Percentiles rank a stretch among this genome's conserved stretches.
phyloP scores from a whole-genome alignment of 2,888 invertebrate species.

The Xestia c-nigrum region DNA sequence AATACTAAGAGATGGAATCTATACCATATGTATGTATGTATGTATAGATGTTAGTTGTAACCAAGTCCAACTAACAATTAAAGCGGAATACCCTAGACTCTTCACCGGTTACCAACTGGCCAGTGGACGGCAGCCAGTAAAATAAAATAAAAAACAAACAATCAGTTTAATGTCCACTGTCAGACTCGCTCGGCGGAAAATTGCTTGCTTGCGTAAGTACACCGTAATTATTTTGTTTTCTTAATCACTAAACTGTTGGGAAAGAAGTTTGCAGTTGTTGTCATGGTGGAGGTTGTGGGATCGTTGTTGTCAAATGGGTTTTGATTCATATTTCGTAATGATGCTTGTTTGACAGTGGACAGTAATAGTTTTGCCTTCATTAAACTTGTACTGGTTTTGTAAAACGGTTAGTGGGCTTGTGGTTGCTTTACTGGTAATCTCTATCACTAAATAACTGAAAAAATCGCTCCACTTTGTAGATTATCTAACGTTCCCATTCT shows the following conservation, averaged over 20 bases:
- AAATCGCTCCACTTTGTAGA: background rate
- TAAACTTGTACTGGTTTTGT: background rate
- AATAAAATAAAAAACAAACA: slow-evolving; percentile 56
- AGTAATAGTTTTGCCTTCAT: background rate
- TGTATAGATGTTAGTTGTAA: too few species aligned
- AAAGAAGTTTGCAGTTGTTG: slow-evolving; percentile 37
- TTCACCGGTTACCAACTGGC: slow-evolving; percentile 27
- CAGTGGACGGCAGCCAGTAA: slow-evolving; percentile 39
- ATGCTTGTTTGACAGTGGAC: background rate
- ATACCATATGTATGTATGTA: too few species aligned
- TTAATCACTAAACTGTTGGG: slow-evolving; percentile 55
- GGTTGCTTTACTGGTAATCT: background rate
- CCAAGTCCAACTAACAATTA: slow-evolving; percentile 47
- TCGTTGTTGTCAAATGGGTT: background rate
- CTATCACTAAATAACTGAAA: background rate
- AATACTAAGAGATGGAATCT: too few species aligned
- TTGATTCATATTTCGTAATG: background rate
- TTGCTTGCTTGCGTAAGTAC: slow-evolving; percentile 60
- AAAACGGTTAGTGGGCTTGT: background rate
- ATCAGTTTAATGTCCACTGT: slow-evolving; percentile 53
- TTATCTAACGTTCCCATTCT: background rate
- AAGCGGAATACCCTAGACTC: slow-evolving; percentile 29
- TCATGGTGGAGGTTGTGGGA: slow-evolving; percentile 7
- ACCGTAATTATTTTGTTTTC: slow-evolving; percentile 66
- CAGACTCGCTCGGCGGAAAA: slow-evolving; percentile 61